Base-by-base conservation (phyloP, 1,140 invertebrate species). In the Drosophila dunni region DNA sequence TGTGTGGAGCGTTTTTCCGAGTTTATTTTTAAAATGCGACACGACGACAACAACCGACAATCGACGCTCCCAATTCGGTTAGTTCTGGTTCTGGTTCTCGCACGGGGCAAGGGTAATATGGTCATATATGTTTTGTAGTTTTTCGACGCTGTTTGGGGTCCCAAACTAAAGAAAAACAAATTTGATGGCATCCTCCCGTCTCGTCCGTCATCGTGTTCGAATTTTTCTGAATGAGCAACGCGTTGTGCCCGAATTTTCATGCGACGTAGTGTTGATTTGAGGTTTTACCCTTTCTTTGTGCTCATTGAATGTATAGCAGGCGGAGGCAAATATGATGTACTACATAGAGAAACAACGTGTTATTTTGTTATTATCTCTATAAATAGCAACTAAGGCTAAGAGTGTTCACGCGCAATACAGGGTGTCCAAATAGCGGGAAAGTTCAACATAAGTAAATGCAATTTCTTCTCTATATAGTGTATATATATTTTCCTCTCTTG, bases 181-280 rank as follows among this genome's bases (percentile, higher is more conserved):
- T 86, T 85, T 86, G 78, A 85, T 79, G 78, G 79, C 71, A 72
- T 74, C 57, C 71, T 79, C 38, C 33, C 13, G 50, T 78, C 65
- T 62, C 24, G 24, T 29, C 71, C 77, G 73, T 68, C 81, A 56
- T 60, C 73, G 33, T 60, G 53, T 51, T 74, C 20, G 61, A 72
- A 62, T 68, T 79, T 88, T 86, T 79, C 72, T 86, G 82, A 86
- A 88, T 86, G 83, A 82, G 83, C 81, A 70, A 48, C 44, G 71
- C 71, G 75, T 77, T 81, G 80, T 58, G 71, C 80, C 64, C 76
- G 69, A 84, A 78, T 62, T 69, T 65, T 45, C 24, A 29, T 2
- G 0, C 29, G 57, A 11, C 11, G 44, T 36, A 71, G 42, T 71
- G 58, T 83, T 50, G 61, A 54, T 46, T 20, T 48, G 74, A 64